Evolutionary conservation across 2,797 vertebrate genomes (phyloP).

Genomic region (Megalops cyprinoides): DNA sequence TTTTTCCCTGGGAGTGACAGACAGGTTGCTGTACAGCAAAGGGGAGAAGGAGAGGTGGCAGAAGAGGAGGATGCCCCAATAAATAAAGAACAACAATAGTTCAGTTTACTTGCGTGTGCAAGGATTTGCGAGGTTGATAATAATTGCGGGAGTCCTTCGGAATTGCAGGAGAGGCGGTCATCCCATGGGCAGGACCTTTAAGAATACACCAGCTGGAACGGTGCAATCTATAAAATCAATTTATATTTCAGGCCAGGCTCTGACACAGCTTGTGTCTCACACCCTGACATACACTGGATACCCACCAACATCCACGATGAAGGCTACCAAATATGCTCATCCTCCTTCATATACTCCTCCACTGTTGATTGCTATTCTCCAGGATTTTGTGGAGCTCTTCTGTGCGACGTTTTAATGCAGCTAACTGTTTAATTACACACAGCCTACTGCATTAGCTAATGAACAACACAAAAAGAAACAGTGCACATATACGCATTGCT

Average conservation of each 20-base stretch:
- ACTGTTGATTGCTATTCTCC: neutral
- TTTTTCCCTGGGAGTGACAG: neutral
- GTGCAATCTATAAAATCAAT: too few relatives aligned
- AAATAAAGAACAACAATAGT: too few relatives aligned
- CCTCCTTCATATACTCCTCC: neutral
- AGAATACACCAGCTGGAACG: too few relatives aligned
- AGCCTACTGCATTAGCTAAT: neutral
- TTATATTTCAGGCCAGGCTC: too few relatives aligned
- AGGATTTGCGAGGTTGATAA: too few relatives aligned
- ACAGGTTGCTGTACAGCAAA: neutral
- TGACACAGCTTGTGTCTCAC: too few relatives aligned
- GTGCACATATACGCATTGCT: too few relatives aligned
- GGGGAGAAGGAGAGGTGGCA: neutral
- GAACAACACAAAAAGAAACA: neutral
- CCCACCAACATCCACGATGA: neutral
- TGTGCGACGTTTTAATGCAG: constrained; percentile 3
- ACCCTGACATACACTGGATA: neutral
- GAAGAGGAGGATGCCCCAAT: too few relatives aligned
- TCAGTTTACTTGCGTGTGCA: too few relatives aligned
- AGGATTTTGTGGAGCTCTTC: neutral
- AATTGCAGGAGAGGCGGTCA: too few relatives aligned
- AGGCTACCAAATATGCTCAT: neutral
- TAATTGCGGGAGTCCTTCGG: too few relatives aligned
- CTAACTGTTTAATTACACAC: neutral
- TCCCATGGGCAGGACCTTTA: too few relatives aligned